phyloP scores from a whole-genome alignment of 2,113 vertebrate genomes.

The Chrysemys picta region DNA sequence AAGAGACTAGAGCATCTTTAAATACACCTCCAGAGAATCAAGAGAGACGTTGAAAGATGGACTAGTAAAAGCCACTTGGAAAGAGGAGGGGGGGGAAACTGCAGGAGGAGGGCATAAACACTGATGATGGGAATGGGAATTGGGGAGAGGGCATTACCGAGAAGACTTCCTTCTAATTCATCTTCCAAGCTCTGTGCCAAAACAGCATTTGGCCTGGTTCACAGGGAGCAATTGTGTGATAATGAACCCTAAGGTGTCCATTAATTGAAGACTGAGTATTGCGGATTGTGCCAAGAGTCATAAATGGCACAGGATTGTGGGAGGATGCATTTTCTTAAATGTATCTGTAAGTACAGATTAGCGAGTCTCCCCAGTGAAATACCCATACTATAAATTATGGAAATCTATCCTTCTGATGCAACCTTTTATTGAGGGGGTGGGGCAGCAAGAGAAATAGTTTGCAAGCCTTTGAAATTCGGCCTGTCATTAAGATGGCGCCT shows the following conservation, averaged over 20 bases:
- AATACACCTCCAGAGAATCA: conserved; percentile 85
- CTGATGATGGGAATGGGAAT: conserved; percentile 81
- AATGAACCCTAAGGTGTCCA: conserved; percentile 93
- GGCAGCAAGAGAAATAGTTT: conserved; percentile 74
- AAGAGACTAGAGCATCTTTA: conserved; percentile 79
- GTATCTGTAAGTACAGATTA: conserved; percentile 93
- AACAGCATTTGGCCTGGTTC: conserved; percentile 92
- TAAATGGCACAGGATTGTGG: conserved; percentile 86
- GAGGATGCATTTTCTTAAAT: conserved; percentile 92
- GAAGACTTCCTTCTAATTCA: conserved; percentile 89
- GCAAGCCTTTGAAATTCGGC: conserved; percentile 79
- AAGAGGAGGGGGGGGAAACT: conserved; percentile 65
- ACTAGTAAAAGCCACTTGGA: conserved; percentile 82
- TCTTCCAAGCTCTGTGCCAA: conserved; percentile 87
- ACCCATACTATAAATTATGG: conserved; percentile 87
- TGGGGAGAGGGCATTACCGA: conserved; percentile 81
- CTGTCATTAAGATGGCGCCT: conserved; percentile 84
- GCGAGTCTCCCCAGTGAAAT: conserved; percentile 84
- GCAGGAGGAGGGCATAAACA: conserved; percentile 70
- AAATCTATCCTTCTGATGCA: conserved; percentile 84
- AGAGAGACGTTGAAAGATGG: conserved; percentile 80
- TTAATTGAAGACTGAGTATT: conserved; percentile 91
- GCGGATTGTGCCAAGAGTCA: conserved; percentile 84
- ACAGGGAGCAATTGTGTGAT: conserved; percentile 90
- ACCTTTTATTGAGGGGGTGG: conserved; percentile 77